These are phyloP conservation scores for Heliothis peltigera DNA, from an alignment of 2,888 invertebrate genomes.

Conservation along the genomic window DNA sequence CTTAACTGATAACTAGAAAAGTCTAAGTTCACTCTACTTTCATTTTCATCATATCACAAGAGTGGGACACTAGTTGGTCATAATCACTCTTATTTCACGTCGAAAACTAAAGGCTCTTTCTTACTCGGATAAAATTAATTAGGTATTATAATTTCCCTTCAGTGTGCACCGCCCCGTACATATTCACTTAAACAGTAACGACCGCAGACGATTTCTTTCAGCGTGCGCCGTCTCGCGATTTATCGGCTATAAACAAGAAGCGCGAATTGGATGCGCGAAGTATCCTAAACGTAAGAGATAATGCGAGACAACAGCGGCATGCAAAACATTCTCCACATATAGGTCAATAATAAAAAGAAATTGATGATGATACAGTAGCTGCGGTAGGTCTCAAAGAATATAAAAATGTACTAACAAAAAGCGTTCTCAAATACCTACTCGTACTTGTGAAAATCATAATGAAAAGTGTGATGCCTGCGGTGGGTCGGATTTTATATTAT, in stretches of 20 bases:
- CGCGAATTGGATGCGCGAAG: slow-evolving; percentile 26
- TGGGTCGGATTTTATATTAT: slow-evolving; percentile 31
- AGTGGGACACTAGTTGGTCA: no score
- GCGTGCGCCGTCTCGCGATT: slow-evolving; percentile 31
- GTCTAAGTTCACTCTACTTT: no score
- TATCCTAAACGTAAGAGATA: slow-evolving; percentile 42
- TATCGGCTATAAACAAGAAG: slow-evolving; percentile 51
- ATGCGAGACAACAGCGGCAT: slow-evolving; percentile 44
- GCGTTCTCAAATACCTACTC: slow-evolving; percentile 34
- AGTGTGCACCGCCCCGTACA: slow-evolving; percentile 26
- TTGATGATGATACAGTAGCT: slow-evolving; percentile 28
- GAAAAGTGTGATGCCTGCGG: slow-evolving; percentile 32
- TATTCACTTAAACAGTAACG: slow-evolving; percentile 36
- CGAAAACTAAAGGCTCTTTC: no score
- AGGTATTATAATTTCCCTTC: background rate
- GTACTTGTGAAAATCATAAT: slow-evolving; percentile 30
- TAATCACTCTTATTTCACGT: no score
- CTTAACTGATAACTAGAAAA: no score
- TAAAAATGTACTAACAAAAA: slow-evolving; percentile 41
- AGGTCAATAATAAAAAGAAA: slow-evolving; percentile 45
- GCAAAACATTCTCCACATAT: slow-evolving; percentile 36
- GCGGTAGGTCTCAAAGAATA: slow-evolving; percentile 46
- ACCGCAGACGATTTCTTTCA: slow-evolving; percentile 52
- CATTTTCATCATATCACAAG: no score
- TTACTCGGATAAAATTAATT: background rate